Evolutionary conservation across 2,113 vertebrate species (phyloP).

Genomic region (Hydropotes inermis): DNA sequence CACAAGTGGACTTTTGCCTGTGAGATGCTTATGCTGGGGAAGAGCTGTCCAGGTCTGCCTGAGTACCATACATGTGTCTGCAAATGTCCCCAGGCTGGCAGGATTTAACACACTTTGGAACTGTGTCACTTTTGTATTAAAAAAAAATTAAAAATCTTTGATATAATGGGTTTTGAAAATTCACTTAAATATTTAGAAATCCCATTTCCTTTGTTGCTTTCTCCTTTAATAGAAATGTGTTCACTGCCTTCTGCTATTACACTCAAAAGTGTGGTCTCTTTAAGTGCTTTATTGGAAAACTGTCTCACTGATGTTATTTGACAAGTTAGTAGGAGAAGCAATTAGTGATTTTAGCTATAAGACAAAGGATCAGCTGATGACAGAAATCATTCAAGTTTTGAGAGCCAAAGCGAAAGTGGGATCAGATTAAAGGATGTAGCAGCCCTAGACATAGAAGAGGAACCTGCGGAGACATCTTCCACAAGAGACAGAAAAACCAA

Average conservation of each 20-base stretch:
- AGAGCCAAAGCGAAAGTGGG: not conserved
- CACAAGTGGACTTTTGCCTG: not conserved
- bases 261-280: not conserved
- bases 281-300: not conserved
- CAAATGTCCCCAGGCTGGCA: not conserved
- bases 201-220: not conserved
- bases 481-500: not conserved
- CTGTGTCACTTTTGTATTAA: not conserved
- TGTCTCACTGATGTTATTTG: not conserved
- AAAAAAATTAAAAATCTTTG: not conserved
- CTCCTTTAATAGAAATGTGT: not conserved
- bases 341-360: not conserved
- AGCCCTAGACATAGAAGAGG: accelerated
- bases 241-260: not conserved
- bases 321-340: not conserved
- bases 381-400: not conserved
- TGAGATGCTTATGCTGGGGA: not conserved
- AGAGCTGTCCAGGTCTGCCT: not conserved
- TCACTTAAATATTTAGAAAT: not conserved
- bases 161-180: not conserved
- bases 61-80: not conserved
- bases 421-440: not conserved
- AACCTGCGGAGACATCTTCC: not conserved
- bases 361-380: not conserved
- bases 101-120: not conserved